Base-by-base conservation (phyloP, 1,140 invertebrate genomes). In the Druon quercuslanigerum region DNA sequence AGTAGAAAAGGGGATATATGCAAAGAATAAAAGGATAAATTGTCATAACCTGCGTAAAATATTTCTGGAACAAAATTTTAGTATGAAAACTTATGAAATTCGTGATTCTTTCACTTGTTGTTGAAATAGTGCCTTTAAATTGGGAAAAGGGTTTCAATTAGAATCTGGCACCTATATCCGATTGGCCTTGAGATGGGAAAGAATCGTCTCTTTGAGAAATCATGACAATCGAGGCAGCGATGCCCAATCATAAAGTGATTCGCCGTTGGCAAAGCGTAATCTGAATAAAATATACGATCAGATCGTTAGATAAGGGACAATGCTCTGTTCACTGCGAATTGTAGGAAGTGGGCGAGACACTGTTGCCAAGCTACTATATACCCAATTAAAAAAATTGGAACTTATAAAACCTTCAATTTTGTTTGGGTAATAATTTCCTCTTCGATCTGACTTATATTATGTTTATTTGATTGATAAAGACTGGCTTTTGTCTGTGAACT, bases 251-350 rank as follows among this genome's bases (percentile, higher is more conserved):
- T 90, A 90, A 90, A 90, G 85, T 89, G 86, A 88, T 86, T 85
- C 86, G 76, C 82, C 84, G 79, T 85, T 88, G 83, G 83, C 84
- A 83, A 70, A 71, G 56, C 78, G 80, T 78, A 89, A 91, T 91
- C 89, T 90, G 89, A 91, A 91, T 91, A 91, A 91, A 91, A 90
- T 91, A 91, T 90, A 89, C 89, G 90, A 91, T 91, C 86, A 86
- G 88, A 89, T 90, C 90, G 87, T 90, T 90, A 91, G 90, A 91
- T 91, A 91, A 91, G 87, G 90, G 87, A 91, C 90, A 91, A 91
- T 91, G 90, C 89, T 89, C 89, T 90, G 91, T 90, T 90, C 85
- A 89, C 75, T 83, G 85, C 76, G 82, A 81, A 86, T 76, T 71
- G 72, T 73, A 78, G 74, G 73, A 75, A 78, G 54, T 73, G 78